Evolutionary conservation across 2,113 vertebrate species (phyloP).

Genomic region (Embiotoca jacksoni): DNA sequence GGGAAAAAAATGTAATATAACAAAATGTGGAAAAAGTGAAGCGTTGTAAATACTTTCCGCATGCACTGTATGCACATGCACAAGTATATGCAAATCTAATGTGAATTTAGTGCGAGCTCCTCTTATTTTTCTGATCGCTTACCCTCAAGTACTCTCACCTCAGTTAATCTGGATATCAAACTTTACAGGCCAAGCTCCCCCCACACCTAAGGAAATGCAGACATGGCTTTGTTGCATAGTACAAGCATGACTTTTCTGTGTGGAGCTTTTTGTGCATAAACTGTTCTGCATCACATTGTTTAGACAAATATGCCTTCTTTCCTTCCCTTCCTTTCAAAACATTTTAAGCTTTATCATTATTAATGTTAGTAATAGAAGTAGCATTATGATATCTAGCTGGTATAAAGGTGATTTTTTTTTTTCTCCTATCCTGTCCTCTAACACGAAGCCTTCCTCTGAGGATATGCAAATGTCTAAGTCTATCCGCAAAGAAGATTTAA

Average conservation of each 20-base stretch:
- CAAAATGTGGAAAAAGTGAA: too few species aligned
- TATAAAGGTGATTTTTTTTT: slow-evolving; percentile 1
- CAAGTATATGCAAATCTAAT: slow-evolving; percentile 14
- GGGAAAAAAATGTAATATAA: too few species aligned
- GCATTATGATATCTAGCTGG: neutral
- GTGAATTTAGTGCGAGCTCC: slow-evolving; percentile 1
- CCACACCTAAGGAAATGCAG: neutral
- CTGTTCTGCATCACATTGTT: slow-evolving; percentile 10
- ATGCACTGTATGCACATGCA: slow-evolving; percentile 5
- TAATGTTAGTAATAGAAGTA: too few species aligned
- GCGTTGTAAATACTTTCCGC: too few species aligned
- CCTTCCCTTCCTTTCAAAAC: neutral
- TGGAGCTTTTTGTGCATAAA: neutral
- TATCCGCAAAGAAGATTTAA: slow-evolving; percentile 62
- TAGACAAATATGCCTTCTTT: neutral
- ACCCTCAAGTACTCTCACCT: neutral
- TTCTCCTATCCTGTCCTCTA: neutral
- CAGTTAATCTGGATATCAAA: neutral
- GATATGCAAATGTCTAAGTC: slow-evolving; percentile 41
- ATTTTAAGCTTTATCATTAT: neutral
- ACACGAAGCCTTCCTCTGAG: slow-evolving; percentile 3
- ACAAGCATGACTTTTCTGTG: slow-evolving; percentile 23
- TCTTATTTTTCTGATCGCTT: slow-evolving; percentile 12
- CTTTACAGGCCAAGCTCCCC: slow-evolving; percentile 17
- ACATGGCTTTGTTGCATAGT: slow-evolving; percentile 10